phyloP scores from a whole-genome alignment of 2,113 vertebrate species.

The Artemisiospiza belli region DNA sequence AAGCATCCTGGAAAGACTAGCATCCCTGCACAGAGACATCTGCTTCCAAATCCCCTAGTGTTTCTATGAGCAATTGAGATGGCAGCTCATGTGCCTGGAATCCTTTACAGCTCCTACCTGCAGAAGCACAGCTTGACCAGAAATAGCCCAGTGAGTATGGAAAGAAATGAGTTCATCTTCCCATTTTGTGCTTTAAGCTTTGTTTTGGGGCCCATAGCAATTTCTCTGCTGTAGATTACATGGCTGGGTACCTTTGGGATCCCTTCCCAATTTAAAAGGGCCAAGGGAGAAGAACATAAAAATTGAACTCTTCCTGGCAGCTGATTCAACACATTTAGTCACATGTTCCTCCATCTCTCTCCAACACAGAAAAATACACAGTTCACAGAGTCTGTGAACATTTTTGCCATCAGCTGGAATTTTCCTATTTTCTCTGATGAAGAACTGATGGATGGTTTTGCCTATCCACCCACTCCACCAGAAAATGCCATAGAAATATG shows the following conservation, averaged over 20 bases:
- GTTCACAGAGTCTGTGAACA: background rate
- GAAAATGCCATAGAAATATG: background rate
- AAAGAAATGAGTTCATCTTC: conserved; percentile 42
- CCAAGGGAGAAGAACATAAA: conserved; percentile 6
- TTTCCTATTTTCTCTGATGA: background rate
- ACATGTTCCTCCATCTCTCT: background rate
- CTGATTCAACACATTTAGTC: conserved; percentile 9
- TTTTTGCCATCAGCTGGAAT: background rate
- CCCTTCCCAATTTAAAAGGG: conserved; percentile 39
- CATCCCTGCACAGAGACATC: background rate
- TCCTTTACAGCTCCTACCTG: background rate
- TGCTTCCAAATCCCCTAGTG: background rate
- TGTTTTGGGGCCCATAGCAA: conserved; percentile 20
- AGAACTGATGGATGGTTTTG: background rate
- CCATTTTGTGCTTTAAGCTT: conserved; percentile 14
- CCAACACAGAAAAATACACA: background rate
- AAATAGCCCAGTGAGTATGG: conserved; percentile 1
- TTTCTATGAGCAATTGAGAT: background rate
- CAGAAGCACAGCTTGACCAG: background rate
- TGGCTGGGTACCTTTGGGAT: conserved; percentile 38
- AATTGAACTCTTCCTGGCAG: conserved; percentile 25
- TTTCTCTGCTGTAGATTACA: conserved; percentile 22
- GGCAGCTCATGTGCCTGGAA: background rate
- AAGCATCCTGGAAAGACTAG: background rate
- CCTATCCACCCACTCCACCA: background rate